Conservation (phyloP, 2,113 vertebrate genomes). For the Turdus rufiventris region DNA sequence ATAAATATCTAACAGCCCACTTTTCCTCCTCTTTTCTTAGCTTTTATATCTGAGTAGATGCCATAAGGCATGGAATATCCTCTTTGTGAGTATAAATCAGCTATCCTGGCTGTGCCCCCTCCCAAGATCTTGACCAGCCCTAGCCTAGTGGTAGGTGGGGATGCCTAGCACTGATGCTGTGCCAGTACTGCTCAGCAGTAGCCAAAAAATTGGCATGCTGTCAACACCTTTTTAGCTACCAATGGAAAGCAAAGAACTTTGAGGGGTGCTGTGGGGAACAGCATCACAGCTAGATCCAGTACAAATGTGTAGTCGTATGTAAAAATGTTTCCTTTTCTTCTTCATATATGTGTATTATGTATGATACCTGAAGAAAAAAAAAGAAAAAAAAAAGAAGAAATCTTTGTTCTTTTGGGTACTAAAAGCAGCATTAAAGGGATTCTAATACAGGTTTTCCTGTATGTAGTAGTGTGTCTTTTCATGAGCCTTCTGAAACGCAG, state of each 20-base stretch:
- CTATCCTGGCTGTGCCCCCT: too few relatives aligned
- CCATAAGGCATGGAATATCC: background rate
- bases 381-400: background rate
- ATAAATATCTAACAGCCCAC: accelerated
- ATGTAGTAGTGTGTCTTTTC: background rate
- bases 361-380: background rate
- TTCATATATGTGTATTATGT: accelerated
- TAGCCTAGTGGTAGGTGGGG: background rate
- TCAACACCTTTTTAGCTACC: background rate
- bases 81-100: background rate
- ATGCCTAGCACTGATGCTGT: background rate
- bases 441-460: background rate
- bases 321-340: background rate
- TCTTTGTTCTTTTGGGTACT: accelerated
- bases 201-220: background rate
- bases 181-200: background rate
- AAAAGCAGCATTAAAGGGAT: background rate
- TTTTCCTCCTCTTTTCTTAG: background rate
- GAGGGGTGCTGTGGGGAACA: background rate
- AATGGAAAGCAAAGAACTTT: background rate
- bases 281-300: background rate
- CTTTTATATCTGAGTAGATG: background rate
- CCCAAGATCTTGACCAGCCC: too few relatives aligned
- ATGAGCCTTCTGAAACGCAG: background rate
- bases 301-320: accelerated